Base-by-base conservation (phyloP, 2,113 vertebrate genomes). In the Hippocampus mohnikei region DNA sequence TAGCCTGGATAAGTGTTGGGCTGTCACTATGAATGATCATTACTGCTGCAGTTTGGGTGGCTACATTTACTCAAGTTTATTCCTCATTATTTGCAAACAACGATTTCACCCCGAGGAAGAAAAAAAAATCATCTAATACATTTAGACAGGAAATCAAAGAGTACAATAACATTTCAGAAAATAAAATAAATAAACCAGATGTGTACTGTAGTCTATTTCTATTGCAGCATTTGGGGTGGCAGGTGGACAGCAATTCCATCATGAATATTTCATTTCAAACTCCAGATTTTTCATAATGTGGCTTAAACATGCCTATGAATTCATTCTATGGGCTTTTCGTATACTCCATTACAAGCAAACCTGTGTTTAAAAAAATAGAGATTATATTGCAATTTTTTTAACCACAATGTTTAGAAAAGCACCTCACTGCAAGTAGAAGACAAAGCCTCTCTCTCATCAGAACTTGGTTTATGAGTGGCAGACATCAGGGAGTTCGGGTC, bases 401-500 rank as follows among this genome's bases (percentile, higher is more conserved):
- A 40, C n/a, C 15, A 3, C 37, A 46, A 33, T 23, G 12, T 25
- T 16, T 37, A 46, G 42, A 23, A 65, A 46, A 62, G 21, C 59
- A 61, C 18, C 40, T 48, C 37, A 12, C 12, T 61, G 66, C 16
- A 37, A 64, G 23, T 48, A 62, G 21, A 60, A 41, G 52, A 55
- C 3, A 56, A 11, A 16, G 3, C 68, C 59, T 25, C 33, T 37
- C 33, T 37, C 50, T 42, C 29, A 3, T 40, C 27, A 46, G 41
- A 55, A 73, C 20, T 33, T 29, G 60, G 42, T 18, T 68, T 58
- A 18, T 58, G 52, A 55, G 61, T 12, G 18, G 69, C 53, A 66
- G 70, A 63, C 76, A 75, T 56, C 33, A 59, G 74, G 71, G 79
- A 74, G 80, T 79, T 78, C 83, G 55, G 80, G 63, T 29, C 56